Evolutionary conservation across 2,113 vertebrate species (phyloP), one percentile per base, ranked within the genome.

Genomic region (Coregonus clupeaformis): DNA sequence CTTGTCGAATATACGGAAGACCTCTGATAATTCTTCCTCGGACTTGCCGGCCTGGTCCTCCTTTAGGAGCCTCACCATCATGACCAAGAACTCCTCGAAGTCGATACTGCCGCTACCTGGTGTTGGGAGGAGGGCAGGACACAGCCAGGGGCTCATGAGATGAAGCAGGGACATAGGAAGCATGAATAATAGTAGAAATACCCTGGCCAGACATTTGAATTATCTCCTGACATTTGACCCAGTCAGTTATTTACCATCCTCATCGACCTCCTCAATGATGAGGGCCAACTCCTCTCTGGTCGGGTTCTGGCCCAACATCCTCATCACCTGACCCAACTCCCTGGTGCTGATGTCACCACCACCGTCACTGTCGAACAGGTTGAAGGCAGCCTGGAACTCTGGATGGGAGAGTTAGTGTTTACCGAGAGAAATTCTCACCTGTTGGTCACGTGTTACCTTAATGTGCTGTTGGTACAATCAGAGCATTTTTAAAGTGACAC

Each of bases 71-170:
- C 95, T 95, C 93, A 99, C 97, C 98, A 99, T 99, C 97, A 99
- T 99, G 91, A 99, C 97, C 96, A 99, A 73, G 95, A 98, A 98
- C 96, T 99, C 98, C 86, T 99, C 97, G 0, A 99, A 99, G 95
- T 99, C 98, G 2, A 99, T 99, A 83, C 97, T 98, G 3, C 97
- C 97, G n/a, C 97, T 99, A 90, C 96, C 97, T 42, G 36, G 36
- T 42, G 9, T 42, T 42, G 9, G 36, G 9, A 42, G 36, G 36
- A 42, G 36, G 36, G 36, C 7, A 42, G 9, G 36, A 42, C 36
- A 42, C 36, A 42, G 11, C 36, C 36, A 2, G 36, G 9, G 36
- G 36, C 36, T 12, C 36, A 42, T 98, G 88, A 0, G 1, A 22
- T 69, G 36, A 32, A 71, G 32, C 16, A 6, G 27, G 9, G 36